Evolutionary conservation across 2,113 vertebrate species (phyloP), one percentile per base, ranked within the genome.

Genomic region (Anseranas semipalmata): DNA sequence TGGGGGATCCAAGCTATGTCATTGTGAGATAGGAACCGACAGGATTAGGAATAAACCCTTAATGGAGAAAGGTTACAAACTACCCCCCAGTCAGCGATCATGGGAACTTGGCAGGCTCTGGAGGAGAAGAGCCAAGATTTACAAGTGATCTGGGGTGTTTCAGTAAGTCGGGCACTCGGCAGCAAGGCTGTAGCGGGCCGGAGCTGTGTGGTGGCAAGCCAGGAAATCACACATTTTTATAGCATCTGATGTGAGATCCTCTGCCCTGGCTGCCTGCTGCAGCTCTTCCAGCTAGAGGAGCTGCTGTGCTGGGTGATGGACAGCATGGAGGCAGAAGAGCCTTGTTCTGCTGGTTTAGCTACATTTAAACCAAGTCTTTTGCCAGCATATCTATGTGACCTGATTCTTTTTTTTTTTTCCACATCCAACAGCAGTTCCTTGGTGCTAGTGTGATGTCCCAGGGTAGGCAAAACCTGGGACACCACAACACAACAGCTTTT

Each of bases 11-110:
- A 74, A 94, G 50, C 66, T 89, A 76, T 94, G 94, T 92, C 89
- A 94, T 71, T 83, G 67, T 87, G 89, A 95, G 96, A 96, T 96
- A 95, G 84, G 84, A 95, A 94, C 93, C 10, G 18, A 85, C 63
- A 85, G 91, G 89, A 87, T 95, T 93, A 85, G 84, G 84, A 94
- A 83, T 82, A 95, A 96, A 85, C 66, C 53, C 33, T 82, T 70
- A 73, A 85, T 89, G 74, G 55, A 91, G 74, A 83, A 90, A 79
- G 48, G 33, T 92, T 96, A 46, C 74, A 87, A 90, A 71, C 74
- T 73, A 58, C 12, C 66, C 75, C 12, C 30, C 14, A 2, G 76
- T 89, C 1, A 2, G n/a, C 45, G 74, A 70, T 85, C 95, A 76
- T 70, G 91, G 45, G 73, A 94, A 95, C 56, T 91, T 94, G 81